Evolutionary conservation across 2,888 invertebrate genomes (phyloP).

Genomic region (Uloborus plumipes): DNA sequence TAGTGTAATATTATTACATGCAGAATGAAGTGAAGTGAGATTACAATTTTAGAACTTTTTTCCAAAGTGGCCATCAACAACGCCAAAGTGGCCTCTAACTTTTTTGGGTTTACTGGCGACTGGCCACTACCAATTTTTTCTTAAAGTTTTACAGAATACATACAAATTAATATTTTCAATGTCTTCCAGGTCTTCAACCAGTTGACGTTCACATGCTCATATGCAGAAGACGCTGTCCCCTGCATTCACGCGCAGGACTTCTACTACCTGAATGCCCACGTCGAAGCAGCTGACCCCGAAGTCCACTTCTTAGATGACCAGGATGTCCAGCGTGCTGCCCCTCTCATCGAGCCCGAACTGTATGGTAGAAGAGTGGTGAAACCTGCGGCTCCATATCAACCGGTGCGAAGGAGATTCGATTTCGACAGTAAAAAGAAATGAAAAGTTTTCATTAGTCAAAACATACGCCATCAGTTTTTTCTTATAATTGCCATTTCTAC

Average conservation of each 20-base stretch:
- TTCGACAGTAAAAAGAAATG: slow-evolving; percentile 29
- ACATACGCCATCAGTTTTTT: too few species aligned
- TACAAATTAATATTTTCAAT: too few species aligned
- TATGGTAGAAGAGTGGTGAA: slow-evolving; percentile 44
- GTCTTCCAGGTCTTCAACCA: slow-evolving; percentile 67
- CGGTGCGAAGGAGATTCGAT: slow-evolving; percentile 53
- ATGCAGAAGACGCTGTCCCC: slow-evolving; percentile 66
- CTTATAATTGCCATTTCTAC: neutral
- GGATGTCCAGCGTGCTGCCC: slow-evolving; percentile 52
- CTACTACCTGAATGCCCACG: slow-evolving; percentile 67
- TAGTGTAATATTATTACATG: too few species aligned
- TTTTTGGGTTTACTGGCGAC: too few species aligned
- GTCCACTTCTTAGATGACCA: slow-evolving; percentile 62
- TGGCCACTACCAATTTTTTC: too few species aligned
- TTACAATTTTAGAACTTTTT: too few species aligned
- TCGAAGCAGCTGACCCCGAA: slow-evolving; percentile 66
- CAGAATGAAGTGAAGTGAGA: too few species aligned
- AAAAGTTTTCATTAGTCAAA: neutral
- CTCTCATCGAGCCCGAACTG: slow-evolving; percentile 38
- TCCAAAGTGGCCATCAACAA: too few species aligned
- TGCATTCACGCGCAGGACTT: slow-evolving; percentile 67
- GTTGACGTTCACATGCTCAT: slow-evolving; percentile 66
- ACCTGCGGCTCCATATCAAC: slow-evolving; percentile 30
- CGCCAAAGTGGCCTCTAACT: too few species aligned
- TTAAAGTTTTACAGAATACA: too few species aligned